Evolutionary conservation across 2,113 vertebrate genomes (phyloP).

Genomic region (Psephotus haematonotus): DNA sequence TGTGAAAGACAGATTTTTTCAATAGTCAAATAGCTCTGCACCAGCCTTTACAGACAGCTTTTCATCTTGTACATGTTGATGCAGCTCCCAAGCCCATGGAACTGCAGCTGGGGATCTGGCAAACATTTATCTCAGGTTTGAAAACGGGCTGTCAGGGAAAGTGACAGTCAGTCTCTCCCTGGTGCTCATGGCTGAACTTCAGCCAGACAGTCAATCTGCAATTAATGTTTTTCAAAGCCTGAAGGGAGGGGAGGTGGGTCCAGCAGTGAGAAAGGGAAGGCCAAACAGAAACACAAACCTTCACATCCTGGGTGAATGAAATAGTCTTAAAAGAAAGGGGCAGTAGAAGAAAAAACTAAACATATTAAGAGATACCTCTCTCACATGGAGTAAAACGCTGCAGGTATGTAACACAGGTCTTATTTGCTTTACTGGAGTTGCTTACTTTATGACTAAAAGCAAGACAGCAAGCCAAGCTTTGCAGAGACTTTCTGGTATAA

Average conservation of each 20-base stretch:
- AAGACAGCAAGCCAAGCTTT: background rate
- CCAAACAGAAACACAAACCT: background rate
- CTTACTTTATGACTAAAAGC: background rate
- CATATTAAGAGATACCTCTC: background rate
- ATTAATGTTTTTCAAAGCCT: background rate
- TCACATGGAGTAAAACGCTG: background rate
- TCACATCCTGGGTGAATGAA: background rate
- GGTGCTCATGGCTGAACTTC: background rate
- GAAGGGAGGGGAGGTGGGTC: background rate
- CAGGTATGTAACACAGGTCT: background rate
- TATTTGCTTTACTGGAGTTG: background rate
- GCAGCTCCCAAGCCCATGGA: background rate
- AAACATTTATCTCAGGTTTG: background rate
- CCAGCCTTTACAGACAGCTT: background rate
- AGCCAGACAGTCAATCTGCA: background rate
- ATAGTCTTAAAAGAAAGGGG: background rate
- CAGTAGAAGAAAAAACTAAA: background rate
- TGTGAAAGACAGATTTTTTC: background rate
- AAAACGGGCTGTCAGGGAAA: background rate
- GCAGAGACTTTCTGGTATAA: background rate
- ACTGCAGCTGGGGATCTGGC: background rate
- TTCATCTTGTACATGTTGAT: background rate
- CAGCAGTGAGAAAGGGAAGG: background rate
- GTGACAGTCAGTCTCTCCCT: background rate
- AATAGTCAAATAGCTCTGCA: background rate